These are phyloP conservation scores for Anolis sagrei DNA, from an alignment of 2,113 vertebrate species.

Conservation along the genomic window DNA sequence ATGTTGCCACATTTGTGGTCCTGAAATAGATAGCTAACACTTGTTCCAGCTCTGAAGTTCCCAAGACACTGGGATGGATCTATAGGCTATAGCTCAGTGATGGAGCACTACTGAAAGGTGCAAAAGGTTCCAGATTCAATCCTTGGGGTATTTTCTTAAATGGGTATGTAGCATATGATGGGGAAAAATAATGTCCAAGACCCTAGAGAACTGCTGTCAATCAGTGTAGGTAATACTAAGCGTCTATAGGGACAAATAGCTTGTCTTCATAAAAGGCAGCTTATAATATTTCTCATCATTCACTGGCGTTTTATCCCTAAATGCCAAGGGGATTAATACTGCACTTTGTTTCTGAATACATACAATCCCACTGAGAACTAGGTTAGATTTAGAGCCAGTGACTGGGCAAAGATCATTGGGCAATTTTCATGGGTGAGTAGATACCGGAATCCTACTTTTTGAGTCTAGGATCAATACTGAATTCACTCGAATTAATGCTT, in stretches of 20 bases:
- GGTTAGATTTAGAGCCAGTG: neutral
- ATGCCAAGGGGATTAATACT: neutral
- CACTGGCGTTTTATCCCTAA: neutral
- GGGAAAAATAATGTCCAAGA: neutral
- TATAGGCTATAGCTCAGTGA: neutral
- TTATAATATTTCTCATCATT: neutral
- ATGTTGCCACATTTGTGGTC: neutral
- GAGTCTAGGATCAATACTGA: neutral
- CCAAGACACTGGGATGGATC: neutral
- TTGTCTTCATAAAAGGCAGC: neutral
- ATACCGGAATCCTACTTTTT: neutral
- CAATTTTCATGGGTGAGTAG: neutral
- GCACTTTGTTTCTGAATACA: neutral
- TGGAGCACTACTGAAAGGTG: no score
- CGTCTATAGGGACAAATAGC: neutral
- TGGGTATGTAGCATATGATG: neutral
- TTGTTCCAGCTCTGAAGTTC: neutral
- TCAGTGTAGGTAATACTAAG: neutral
- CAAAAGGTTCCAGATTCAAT: neutral
- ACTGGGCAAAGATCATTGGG: neutral
- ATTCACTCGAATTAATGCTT: neutral
- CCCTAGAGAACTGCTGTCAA: neutral
- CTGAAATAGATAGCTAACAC: neutral
- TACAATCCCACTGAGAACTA: neutral
- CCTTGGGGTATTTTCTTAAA: neutral